A percentile compares a stretch with the other conserved stretches of the same genome.
Evolutionary conservation across 2,888 invertebrate genomes (phyloP).

Genomic region (Volucella zonaria): DNA sequence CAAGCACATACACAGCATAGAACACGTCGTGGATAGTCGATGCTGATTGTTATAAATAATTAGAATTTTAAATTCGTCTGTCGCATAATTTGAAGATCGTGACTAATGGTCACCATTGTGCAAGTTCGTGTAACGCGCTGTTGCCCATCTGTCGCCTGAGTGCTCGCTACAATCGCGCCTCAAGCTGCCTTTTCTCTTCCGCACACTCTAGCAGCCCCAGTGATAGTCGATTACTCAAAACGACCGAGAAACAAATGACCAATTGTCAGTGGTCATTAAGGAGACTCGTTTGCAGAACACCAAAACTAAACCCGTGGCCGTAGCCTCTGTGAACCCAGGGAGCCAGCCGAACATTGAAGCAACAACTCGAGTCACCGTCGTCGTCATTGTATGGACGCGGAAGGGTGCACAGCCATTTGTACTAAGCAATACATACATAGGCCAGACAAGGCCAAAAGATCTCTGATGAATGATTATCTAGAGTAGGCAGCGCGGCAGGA

Average conservation of each 20-base stretch:
- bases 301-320: slow-evolving; percentile 38
- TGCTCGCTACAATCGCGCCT: slow-evolving; percentile 59
- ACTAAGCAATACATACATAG: slow-evolving; percentile 35
- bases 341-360: slow-evolving; percentile 51
- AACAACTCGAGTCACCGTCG: slow-evolving; percentile 41
- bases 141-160: slow-evolving; percentile 69
- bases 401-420: slow-evolving; percentile 60
- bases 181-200: slow-evolving; percentile 39
- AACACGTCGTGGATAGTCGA: slow-evolving; percentile 49
- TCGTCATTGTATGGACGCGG: slow-evolving; percentile 47
- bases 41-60: slow-evolving; percentile 60
- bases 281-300: slow-evolving; percentile 73
- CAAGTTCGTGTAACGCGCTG: slow-evolving; percentile 71
- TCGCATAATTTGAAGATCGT: slow-evolving; percentile 73
- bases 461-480: slow-evolving; percentile 71
- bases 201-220: slow-evolving; percentile 53
- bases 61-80: slow-evolving; percentile 67
- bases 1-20: slow-evolving; percentile 29
- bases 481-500: slow-evolving; percentile 50
- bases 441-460: slow-evolving; percentile 66
- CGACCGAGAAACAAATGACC: slow-evolving; percentile 72
- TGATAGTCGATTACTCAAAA: slow-evolving; percentile 72
- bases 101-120: slow-evolving; percentile 74
- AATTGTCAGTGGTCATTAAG: slow-evolving; percentile 74
- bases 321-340: slow-evolving; percentile 66